These are phyloP conservation scores for Arvicanthis niloticus DNA, from an alignment of 2,113 vertebrate species.

Conservation along the genomic window DNA sequence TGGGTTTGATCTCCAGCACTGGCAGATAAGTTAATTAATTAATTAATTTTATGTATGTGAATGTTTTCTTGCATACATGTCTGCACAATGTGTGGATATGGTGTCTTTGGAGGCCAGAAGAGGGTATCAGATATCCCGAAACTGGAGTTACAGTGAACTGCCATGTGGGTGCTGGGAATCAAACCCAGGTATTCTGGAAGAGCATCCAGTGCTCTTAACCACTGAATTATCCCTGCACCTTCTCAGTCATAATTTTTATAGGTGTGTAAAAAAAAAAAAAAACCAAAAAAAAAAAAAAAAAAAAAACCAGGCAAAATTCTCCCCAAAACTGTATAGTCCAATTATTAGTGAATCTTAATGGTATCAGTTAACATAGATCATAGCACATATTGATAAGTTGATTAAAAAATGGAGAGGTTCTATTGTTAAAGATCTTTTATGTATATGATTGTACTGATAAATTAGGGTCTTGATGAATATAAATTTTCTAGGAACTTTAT, in stretches of 20 bases:
- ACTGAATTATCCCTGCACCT: background rate
- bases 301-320: conserved; percentile 35
- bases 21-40: background rate
- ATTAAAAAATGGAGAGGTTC: background rate
- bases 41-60: background rate
- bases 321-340: background rate
- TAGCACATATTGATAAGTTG: background rate
- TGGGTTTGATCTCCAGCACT: background rate
- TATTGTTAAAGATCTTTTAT: background rate
- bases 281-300: conserved; percentile 39
- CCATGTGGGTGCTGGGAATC: background rate
- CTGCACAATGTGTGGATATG: background rate
- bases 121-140: background rate
- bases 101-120: background rate
- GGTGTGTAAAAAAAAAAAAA: conserved; percentile 4
- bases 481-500: background rate
- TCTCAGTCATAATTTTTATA: background rate
- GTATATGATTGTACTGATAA: conserved; percentile 10
- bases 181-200: background rate
- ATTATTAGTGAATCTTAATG: background rate
- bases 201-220: background rate
- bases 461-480: background rate
- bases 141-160: background rate
- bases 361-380: background rate
- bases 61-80: background rate